These are phyloP conservation scores for Nymphalis io DNA, from an alignment of 1,140 invertebrate genomes.

Conservation along the genomic window DNA sequence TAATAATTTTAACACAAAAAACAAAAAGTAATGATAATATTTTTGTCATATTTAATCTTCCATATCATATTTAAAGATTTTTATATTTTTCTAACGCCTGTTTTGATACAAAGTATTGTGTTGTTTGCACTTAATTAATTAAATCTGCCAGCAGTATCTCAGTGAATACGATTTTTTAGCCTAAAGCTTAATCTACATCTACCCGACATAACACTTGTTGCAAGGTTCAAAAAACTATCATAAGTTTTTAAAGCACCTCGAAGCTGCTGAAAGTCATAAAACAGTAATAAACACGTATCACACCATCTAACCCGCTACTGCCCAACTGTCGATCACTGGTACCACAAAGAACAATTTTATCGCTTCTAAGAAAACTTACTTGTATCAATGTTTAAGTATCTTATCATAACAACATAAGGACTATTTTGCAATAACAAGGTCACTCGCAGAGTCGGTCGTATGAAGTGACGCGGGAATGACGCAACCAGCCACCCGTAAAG, in stretches of 20 bases:
- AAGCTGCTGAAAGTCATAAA: slow-evolving; percentile 26
- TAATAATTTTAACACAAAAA: too few species aligned
- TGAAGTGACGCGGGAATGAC: slow-evolving; percentile 38
- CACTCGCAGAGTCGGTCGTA: slow-evolving; percentile 5
- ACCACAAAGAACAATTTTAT: slow-evolving; percentile 29
- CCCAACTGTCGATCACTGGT: slow-evolving; percentile 9
- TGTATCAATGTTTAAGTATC: not conserved
- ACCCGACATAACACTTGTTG: not conserved
- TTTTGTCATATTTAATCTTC: too few species aligned
- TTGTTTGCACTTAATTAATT: too few species aligned
- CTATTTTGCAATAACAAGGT: slow-evolving; percentile 11
- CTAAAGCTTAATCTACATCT: too few species aligned
- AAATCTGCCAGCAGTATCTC: too few species aligned
- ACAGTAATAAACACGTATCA: slow-evolving; percentile 29
- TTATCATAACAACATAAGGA: slow-evolving; percentile 6
- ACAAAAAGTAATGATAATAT: too few species aligned
- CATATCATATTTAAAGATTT: too few species aligned
- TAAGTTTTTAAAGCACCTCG: not conserved
- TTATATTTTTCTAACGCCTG: too few species aligned
- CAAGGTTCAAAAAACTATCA: not conserved
- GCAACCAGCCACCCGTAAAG: slow-evolving; percentile 52
- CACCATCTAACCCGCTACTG: slow-evolving; percentile 25
- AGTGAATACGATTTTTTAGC: too few species aligned
- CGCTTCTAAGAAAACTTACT: slow-evolving; percentile 19
- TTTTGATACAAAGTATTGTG: too few species aligned